phyloP scores from a whole-genome alignment of 2,888 invertebrate species.

The Blastobasis adustella region DNA sequence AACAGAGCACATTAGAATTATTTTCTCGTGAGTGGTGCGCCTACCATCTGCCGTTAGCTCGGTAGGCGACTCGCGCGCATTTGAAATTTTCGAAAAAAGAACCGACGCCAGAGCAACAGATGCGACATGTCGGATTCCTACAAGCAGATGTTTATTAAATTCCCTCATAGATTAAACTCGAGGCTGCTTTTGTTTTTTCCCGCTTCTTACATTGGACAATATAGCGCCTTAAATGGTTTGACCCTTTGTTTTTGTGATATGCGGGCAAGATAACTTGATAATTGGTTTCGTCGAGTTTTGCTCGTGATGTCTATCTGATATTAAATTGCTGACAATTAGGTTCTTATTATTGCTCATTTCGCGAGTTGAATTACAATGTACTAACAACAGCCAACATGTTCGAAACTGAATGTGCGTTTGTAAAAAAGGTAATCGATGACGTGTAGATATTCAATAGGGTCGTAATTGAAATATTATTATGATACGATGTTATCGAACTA shows the following conservation, averaged over 20 bases:
- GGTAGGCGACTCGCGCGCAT: slow-evolving; percentile 59
- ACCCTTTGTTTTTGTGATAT: slow-evolving; percentile 51
- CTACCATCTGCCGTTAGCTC: slow-evolving; percentile 61
- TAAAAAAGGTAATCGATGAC: neutral
- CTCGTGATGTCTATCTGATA: slow-evolving; percentile 25
- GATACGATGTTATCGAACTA: no score
- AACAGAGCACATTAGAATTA: slow-evolving; percentile 18
- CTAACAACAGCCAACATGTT: neutral
- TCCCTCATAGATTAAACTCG: slow-evolving; percentile 66
- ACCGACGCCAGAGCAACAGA: slow-evolving; percentile 57
- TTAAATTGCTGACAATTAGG: slow-evolving; percentile 30
- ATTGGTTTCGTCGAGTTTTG: slow-evolving; percentile 44
- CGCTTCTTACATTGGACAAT: slow-evolving; percentile 48
- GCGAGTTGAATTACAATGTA: slow-evolving; percentile 5
- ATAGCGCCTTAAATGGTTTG: slow-evolving; percentile 58
- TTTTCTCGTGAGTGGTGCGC: slow-evolving; percentile 16
- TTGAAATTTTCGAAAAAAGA: slow-evolving; percentile 65
- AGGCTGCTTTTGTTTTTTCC: slow-evolving; percentile 62
- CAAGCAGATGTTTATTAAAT: slow-evolving; percentile 70
- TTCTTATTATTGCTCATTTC: slow-evolving; percentile 11
- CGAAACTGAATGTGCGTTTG: neutral
- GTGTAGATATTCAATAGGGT: neutral
- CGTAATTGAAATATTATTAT: neutral
- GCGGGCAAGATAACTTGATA: slow-evolving; percentile 56
- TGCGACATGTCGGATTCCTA: slow-evolving; percentile 69